These are phyloP conservation scores for Oscarella lobularis DNA, from an alignment of 37 sponge, comb jelly and placozoan genomes.

Conservation along the genomic window DNA sequence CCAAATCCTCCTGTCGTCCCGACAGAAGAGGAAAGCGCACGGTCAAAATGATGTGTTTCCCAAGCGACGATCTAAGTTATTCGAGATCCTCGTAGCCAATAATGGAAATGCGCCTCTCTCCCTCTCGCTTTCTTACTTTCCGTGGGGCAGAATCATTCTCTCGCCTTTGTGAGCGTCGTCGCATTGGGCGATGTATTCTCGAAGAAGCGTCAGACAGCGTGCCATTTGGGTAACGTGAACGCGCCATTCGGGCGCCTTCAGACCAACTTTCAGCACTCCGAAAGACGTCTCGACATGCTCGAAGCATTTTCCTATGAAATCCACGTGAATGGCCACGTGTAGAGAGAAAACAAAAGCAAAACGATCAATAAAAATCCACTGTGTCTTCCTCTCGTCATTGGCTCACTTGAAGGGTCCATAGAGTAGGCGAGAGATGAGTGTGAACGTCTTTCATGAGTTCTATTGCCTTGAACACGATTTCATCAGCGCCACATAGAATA, in stretches of 20 bases:
- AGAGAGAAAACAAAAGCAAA: conserved; percentile 6
- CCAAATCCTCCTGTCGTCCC: conserved; percentile 55
- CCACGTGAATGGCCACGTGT: background rate
- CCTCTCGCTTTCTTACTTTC: conserved; percentile 31
- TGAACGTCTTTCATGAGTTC: conserved; percentile 78
- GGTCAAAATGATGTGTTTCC: background rate
- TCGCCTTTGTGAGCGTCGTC: conserved; percentile 70
- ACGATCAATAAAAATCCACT: conserved; percentile 3
- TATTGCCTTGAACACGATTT: conserved; percentile 67
- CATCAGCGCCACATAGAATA: conserved; percentile 50
- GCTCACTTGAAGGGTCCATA: conserved; percentile 54
- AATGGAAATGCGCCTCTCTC: background rate
- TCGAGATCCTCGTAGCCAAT: too few species aligned
- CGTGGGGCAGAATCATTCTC: conserved; percentile 75
- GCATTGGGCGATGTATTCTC: conserved; percentile 65
- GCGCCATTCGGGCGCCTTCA: background rate
- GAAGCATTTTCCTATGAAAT: background rate
- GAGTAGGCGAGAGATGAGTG: conserved; percentile 62
- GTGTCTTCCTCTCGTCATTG: background rate
- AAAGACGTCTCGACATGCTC: background rate
- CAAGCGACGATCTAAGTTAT: background rate
- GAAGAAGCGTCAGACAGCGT: conserved; percentile 63
- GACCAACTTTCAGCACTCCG: background rate
- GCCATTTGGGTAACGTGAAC: conserved; percentile 25
- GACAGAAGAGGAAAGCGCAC: background rate